phyloP scores from a whole-genome alignment of 2,113 vertebrate genomes.

The Dolichallabes microphthalmus region DNA sequence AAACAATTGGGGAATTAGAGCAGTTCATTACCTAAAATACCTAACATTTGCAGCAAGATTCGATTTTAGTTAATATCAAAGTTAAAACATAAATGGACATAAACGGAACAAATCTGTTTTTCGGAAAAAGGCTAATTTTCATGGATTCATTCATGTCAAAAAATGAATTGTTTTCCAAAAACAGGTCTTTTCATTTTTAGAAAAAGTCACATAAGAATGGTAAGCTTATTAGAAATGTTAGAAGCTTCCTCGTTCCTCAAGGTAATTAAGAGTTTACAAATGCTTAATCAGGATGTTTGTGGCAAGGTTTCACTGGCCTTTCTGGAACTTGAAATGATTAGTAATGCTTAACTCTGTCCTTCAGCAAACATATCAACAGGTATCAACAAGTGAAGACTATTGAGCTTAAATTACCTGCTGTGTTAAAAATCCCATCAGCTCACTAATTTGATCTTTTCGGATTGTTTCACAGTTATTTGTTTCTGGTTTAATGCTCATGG shows the following conservation, averaged over 20 bases:
- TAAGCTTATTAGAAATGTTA: too few relatives aligned
- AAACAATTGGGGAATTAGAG: background rate
- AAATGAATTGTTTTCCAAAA: too few relatives aligned
- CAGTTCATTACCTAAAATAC: background rate
- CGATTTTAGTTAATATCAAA: background rate
- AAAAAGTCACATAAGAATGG: too few relatives aligned
- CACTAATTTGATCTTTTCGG: constrained; percentile 5
- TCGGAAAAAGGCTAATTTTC: background rate
- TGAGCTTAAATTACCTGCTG: constrained; percentile 24
- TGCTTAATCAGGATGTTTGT: too few relatives aligned
- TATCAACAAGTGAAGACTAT: background rate
- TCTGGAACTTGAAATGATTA: constrained; percentile 40
- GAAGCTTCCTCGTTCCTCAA: too few relatives aligned
- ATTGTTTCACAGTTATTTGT: background rate
- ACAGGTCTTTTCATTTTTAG: too few relatives aligned
- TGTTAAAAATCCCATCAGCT: constrained; percentile 12
- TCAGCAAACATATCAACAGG: constrained; percentile 7
- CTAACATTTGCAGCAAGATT: background rate
- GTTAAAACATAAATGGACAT: background rate
- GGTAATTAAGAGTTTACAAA: too few relatives aligned
- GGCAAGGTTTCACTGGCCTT: background rate
- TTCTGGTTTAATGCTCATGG: background rate
- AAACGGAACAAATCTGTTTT: background rate
- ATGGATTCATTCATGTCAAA: background rate
- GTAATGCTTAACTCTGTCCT: constrained; percentile 18